These are phyloP conservation scores for Tetrax tetrax DNA, from an alignment of 2,113 vertebrate genomes.

Conservation along the genomic window DNA sequence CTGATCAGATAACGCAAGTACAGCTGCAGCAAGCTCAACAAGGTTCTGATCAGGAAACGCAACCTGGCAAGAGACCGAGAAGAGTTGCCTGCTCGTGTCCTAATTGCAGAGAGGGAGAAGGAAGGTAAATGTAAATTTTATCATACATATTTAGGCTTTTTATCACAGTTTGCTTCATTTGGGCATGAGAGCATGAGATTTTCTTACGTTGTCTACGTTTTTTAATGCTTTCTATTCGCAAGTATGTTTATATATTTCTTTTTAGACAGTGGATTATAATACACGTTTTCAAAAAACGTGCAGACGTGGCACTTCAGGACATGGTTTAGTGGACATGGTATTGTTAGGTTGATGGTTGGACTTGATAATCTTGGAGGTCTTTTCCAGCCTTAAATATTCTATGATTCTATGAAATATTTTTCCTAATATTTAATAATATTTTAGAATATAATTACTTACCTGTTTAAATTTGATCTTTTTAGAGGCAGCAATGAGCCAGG, in stretches of 20 bases:
- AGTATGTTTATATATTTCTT: not conserved
- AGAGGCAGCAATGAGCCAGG: constrained; percentile 94
- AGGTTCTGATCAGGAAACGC: constrained; percentile 91
- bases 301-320: no score
- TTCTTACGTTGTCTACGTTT: not conserved
- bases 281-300: no score
- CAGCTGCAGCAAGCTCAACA: constrained; percentile 89
- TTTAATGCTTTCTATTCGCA: not conserved
- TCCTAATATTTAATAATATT: not conserved
- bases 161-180: not conserved
- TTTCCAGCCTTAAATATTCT: no score
- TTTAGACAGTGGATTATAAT: not conserved
- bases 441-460: constrained; percentile 1
- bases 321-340: no score
- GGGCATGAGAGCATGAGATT: not conserved
- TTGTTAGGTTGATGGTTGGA: no score
- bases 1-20: constrained; percentile 93
- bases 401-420: not conserved
- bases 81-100: constrained; percentile 98
- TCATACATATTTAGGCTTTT: not conserved
- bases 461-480: constrained; percentile 40
- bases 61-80: constrained; percentile 92
- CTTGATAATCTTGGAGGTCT: no score
- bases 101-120: constrained; percentile 98
- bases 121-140: constrained; percentile 80